These are phyloP conservation scores for Carettochelys insculpta DNA, from an alignment of 2,113 vertebrate species.

Conservation along the genomic window DNA sequence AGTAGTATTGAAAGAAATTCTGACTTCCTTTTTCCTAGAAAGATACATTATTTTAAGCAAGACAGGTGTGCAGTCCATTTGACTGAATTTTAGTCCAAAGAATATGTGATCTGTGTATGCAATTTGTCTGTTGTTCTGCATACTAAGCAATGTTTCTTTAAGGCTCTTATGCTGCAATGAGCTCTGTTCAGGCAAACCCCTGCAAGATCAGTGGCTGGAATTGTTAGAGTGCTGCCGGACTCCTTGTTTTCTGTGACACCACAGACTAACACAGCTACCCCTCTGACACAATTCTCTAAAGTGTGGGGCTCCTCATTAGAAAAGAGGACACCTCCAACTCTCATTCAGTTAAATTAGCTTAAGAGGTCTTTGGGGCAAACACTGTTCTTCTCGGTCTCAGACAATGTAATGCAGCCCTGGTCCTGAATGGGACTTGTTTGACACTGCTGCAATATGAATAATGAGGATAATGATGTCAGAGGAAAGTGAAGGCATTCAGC, in stretches of 20 bases:
- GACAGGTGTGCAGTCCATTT: not conserved
- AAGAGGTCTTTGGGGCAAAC: not conserved
- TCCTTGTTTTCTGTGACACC: no score
- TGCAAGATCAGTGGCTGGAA: no score
- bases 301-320: not conserved
- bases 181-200: not conserved
- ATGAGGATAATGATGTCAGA: slow-evolving; percentile 40
- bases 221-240: no score
- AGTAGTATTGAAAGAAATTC: not conserved
- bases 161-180: slow-evolving; percentile 28
- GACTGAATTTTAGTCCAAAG: not conserved
- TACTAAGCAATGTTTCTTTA: slow-evolving; percentile 9
- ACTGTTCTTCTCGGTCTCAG: not conserved
- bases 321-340: not conserved
- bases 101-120: not conserved
- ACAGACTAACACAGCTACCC: no score
- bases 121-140: not conserved
- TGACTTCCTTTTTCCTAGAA: not conserved
- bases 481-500: slow-evolving; percentile 32
- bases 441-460: slow-evolving; percentile 49
- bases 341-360: not conserved
- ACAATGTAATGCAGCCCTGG: not conserved
- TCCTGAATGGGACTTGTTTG: slow-evolving; percentile 16
- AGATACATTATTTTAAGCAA: not conserved
- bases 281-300: not conserved